Evolutionary conservation across 2,888 invertebrate genomes (phyloP).

Genomic region (Zhengitettix transpicula): DNA sequence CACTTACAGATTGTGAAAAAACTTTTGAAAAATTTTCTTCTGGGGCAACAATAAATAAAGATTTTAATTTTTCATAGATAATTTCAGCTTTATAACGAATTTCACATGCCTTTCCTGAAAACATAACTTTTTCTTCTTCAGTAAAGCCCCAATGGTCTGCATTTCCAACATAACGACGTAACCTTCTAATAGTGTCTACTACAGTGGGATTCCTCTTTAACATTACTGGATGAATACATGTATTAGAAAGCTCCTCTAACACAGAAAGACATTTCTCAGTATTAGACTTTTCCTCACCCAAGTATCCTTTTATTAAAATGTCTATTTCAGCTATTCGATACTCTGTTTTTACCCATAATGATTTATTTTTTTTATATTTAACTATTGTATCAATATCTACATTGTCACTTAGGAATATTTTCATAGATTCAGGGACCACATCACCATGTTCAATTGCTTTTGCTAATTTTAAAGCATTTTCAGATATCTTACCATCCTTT

Average conservation of each 20-base stretch:
- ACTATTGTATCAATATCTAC: slow-evolving; percentile 42
- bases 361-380: slow-evolving; percentile 35
- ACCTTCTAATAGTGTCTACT: slow-evolving; percentile 56
- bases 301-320: slow-evolving; percentile 44
- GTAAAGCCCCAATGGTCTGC: slow-evolving; percentile 51
- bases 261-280: slow-evolving; percentile 52
- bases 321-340: slow-evolving; percentile 46
- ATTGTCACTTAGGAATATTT: slow-evolving; percentile 19
- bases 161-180: slow-evolving; percentile 55
- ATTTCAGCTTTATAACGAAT: slow-evolving; percentile 53
- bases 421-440: slow-evolving; percentile 37
- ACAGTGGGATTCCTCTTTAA: slow-evolving; percentile 64
- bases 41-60: slow-evolving; percentile 42
- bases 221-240: slow-evolving; percentile 54
- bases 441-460: slow-evolving; percentile 28
- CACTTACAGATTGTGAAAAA: slow-evolving; percentile 33
- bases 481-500: too few relatives aligned
- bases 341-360: slow-evolving; percentile 43
- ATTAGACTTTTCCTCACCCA: slow-evolving; percentile 51
- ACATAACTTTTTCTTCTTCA: slow-evolving; percentile 36
- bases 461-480: slow-evolving; percentile 32
- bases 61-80: slow-evolving; percentile 38
- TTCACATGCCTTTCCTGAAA: slow-evolving; percentile 47
- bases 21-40: slow-evolving; percentile 53
- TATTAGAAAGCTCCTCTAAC: slow-evolving; percentile 40